These are phyloP conservation scores for Charadrius vociferus DNA, from an alignment of 2,113 vertebrate genomes.

Conservation along the genomic window DNA sequence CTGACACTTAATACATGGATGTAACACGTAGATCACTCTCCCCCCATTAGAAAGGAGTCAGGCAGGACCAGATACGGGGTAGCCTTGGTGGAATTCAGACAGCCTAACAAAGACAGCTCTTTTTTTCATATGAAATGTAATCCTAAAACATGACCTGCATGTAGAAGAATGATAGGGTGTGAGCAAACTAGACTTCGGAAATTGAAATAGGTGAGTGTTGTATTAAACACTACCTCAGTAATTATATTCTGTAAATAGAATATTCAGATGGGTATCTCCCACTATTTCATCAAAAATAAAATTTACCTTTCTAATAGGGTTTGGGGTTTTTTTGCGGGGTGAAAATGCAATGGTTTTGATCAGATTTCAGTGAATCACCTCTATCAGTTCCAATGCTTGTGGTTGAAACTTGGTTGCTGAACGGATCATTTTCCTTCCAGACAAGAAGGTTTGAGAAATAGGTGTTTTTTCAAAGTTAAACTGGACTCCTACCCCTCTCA, in stretches of 20 bases:
- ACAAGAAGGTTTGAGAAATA: background rate
- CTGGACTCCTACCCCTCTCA: background rate
- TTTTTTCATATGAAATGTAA: background rate
- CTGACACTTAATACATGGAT: background rate
- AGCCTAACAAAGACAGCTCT: background rate
- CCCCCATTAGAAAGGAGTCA: rapidly evolving
- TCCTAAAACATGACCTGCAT: background rate
- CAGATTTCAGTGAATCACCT: background rate
- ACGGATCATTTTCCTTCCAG: background rate
- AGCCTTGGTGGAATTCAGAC: background rate
- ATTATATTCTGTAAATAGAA: background rate
- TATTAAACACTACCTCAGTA: background rate
- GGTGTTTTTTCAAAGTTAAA: background rate
- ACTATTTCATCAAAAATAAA: background rate
- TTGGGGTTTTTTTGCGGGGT: rapidly evolving
- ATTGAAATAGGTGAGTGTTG: background rate
- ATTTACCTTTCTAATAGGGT: background rate
- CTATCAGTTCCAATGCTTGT: background rate
- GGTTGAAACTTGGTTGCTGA: background rate
- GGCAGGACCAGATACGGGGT: background rate
- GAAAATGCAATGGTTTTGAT: background rate
- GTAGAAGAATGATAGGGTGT: background rate
- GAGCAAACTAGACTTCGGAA: background rate
- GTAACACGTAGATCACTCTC: background rate
- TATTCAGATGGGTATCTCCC: background rate